Conservation (phyloP, 2,113 vertebrate genomes). For the Romanogobio albipinnatus region DNA sequence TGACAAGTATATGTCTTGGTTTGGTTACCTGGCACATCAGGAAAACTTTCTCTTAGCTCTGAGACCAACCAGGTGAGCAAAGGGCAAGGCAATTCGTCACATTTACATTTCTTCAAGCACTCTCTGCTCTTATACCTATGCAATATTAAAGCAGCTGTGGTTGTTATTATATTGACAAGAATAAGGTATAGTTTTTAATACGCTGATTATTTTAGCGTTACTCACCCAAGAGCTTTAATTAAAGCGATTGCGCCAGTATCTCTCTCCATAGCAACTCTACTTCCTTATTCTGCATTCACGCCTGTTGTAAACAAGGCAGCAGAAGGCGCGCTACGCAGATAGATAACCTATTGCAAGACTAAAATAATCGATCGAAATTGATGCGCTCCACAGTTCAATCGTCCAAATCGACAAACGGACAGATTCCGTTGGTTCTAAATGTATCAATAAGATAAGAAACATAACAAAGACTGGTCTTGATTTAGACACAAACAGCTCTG, state of each 20-base stretch:
- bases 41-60: conserved; percentile 61
- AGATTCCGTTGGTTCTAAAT: background rate
- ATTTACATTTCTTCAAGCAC: conserved; percentile 66
- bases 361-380: conserved; percentile 30
- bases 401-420: background rate
- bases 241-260: conserved; percentile 52
- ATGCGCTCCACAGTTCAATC: background rate
- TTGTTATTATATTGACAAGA: background rate
- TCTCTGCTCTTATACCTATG: conserved; percentile 65
- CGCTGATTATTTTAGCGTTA: background rate
- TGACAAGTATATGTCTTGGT: background rate
- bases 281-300: background rate
- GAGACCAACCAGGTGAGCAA: conserved; percentile 72
- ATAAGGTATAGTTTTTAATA: background rate
- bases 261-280: conserved; percentile 65
- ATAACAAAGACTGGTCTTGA: too few species aligned
- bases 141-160: background rate
- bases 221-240: conserved; percentile 71
- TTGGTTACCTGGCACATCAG: conserved; percentile 60
- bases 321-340: background rate
- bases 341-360: conserved; percentile 3
- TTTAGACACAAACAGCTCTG: background rate
- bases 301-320: background rate
- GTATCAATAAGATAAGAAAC: too few species aligned
- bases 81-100: conserved; percentile 77